phyloP scores from a whole-genome alignment of 92 coral and sea anemone genomes.

The Porites rus region DNA sequence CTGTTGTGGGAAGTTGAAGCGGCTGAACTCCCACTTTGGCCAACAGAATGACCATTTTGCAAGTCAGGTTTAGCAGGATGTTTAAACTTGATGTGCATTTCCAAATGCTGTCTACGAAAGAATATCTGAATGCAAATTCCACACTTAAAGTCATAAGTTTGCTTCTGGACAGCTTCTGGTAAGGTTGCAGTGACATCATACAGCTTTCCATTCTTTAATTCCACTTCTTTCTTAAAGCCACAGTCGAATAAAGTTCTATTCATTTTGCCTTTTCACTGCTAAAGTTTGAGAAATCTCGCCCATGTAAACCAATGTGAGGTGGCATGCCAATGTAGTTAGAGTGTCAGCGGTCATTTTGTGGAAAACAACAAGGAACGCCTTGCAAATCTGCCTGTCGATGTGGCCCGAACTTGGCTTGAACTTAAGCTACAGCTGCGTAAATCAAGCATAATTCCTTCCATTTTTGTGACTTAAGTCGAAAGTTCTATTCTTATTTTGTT shows the following conservation, averaged over 20 bases:
- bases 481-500: too few species aligned
- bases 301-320: too few species aligned
- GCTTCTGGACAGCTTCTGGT: not conserved
- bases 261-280: too few species aligned
- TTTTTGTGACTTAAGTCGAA: too few species aligned
- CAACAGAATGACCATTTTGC: not conserved
- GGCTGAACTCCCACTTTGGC: not conserved
- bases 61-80: conserved; percentile 13
- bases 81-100: conserved; percentile 59
- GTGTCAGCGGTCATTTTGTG: too few species aligned
- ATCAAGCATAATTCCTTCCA: too few species aligned
- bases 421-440: too few species aligned
- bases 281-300: too few species aligned
- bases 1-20: not conserved
- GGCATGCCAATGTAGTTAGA: too few species aligned
- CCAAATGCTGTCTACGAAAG: conserved; percentile 34
- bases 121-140: conserved; percentile 35
- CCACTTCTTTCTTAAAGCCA: conserved; percentile 39
- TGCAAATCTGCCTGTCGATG: too few species aligned
- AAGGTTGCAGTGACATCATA: conserved; percentile 52
- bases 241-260: conserved; percentile 42
- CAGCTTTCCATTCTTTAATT: conserved; percentile 37
- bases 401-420: too few species aligned
- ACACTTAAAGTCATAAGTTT: conserved; percentile 19
- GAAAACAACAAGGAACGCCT: too few species aligned